Conservation (phyloP, 2,113 vertebrate species). For the Spea bombifrons region DNA sequence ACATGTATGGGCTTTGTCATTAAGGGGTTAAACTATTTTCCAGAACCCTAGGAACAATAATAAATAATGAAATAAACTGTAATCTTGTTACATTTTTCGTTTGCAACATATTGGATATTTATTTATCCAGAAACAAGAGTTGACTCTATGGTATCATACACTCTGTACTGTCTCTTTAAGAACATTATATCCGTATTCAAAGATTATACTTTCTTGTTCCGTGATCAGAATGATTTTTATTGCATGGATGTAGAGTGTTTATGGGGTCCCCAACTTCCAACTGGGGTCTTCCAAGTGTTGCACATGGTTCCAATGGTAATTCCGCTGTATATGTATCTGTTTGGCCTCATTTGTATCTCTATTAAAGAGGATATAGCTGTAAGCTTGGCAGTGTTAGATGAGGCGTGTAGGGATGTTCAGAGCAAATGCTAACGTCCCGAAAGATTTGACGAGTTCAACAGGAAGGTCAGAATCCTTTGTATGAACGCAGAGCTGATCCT, state of each 20-base stretch:
- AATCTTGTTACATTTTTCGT: no score
- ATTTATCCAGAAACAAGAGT: no score
- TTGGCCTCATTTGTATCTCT: slow-evolving; percentile 43
- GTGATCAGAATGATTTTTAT: slow-evolving; percentile 25
- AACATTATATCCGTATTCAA: no score
- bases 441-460: slow-evolving; percentile 34
- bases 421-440: slow-evolving; percentile 15
- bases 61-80: no score
- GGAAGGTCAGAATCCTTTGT: slow-evolving; percentile 26
- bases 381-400: slow-evolving; percentile 28
- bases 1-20: no score
- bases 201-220: slow-evolving; percentile 5
- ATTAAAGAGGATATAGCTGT: slow-evolving; percentile 31
- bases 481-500: slow-evolving; percentile 14
- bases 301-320: slow-evolving; percentile 7
- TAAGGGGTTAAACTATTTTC: no score
- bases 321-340: slow-evolving; percentile 5
- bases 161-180: no score
- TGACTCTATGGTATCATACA: no score
- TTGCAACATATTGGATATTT: no score
- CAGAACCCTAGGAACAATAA: no score
- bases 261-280: background rate
- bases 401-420: slow-evolving; percentile 22
- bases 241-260: background rate
- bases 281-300: slow-evolving; percentile 13